A percentile compares a stretch with the other conserved stretches of the same genome.
Evolutionary conservation across 2,888 invertebrate genomes (phyloP).

Genomic region (Sphaerophoria taeniata): DNA sequence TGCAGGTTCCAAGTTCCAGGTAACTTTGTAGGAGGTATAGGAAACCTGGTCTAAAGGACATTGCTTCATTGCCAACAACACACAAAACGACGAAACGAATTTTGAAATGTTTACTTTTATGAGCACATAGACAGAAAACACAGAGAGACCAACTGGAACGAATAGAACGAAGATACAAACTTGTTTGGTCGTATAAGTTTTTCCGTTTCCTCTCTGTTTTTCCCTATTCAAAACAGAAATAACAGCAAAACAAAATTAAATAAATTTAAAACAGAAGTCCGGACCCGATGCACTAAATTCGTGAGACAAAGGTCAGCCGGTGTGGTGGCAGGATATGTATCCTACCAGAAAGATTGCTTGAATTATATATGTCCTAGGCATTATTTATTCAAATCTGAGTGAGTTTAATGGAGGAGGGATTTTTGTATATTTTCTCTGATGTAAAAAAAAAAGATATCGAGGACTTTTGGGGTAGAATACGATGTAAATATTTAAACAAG

Average conservation of each 20-base stretch:
- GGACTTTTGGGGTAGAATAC: not conserved
- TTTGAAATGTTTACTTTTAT: conserved; percentile 59
- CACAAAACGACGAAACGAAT: conserved; percentile 8
- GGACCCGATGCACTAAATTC: conserved; percentile 14
- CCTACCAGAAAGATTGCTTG: conserved; percentile 4
- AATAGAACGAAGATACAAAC: conserved; percentile 33
- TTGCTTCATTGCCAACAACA: not conserved
- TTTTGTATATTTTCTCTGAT: not conserved
- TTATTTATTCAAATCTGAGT: conserved; percentile 41
- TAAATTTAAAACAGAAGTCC: not conserved
- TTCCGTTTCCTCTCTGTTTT: not conserved
- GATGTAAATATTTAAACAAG: conserved; percentile 25
- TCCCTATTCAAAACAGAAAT: conserved; percentile 2
- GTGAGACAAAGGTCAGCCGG: conserved; percentile 31
- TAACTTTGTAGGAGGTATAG: not conserved
- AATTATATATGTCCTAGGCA: conserved; percentile 17
- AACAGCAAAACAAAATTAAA: conserved; percentile 2
- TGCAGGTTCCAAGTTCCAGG: conserved; percentile 52
- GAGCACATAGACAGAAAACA: conserved; percentile 29
- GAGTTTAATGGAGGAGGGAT: conserved; percentile 8
- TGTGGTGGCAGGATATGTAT: conserved; percentile 2
- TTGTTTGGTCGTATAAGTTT: conserved; percentile 55
- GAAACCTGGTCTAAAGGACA: conserved; percentile 1
- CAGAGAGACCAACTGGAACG: not conserved
- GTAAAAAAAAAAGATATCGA: not conserved